A percentile compares a stretch with the other conserved stretches of the same genome.
Evolutionary conservation across 2,113 vertebrate genomes (phyloP).

Genomic region (Trogon melanurus): DNA sequence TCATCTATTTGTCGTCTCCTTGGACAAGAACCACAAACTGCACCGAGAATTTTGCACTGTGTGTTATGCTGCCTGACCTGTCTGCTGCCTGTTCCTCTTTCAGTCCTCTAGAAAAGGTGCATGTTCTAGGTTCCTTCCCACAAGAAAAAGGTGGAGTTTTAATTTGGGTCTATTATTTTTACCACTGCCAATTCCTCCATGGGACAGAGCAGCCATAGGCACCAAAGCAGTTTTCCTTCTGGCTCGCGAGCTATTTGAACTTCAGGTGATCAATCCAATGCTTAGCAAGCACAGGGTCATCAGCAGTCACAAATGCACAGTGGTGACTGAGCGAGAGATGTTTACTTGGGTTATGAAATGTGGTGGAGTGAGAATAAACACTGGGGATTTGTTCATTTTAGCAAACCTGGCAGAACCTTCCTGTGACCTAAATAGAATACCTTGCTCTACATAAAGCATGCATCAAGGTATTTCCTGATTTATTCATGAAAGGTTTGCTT

Average conservation of each 20-base stretch:
- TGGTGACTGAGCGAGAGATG: conserved; percentile 44
- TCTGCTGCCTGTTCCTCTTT: not conserved
- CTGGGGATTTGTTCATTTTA: conserved; percentile 81
- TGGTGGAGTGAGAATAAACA: conserved; percentile 72
- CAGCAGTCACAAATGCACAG: conserved; percentile 46
- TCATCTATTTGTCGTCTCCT: conserved; percentile 40
- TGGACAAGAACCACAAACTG: not conserved
- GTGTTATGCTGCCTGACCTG: not conserved
- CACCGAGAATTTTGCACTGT: not conserved
- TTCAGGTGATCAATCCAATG: conserved; percentile 37
- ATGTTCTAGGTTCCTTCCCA: not conserved
- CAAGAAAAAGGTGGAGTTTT: not conserved
- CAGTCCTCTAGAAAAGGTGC: not conserved
- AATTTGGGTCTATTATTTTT: not conserved
- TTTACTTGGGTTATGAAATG: conserved; percentile 75
- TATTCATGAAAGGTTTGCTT: conserved; percentile 86
- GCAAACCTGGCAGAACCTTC: conserved; percentile 83
- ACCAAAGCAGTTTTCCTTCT: not conserved
- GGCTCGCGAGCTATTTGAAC: conserved; percentile 37
- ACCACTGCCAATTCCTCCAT: not conserved
- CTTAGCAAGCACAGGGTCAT: conserved; percentile 63
- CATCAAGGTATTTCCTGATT: conserved; percentile 86
- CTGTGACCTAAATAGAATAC: conserved; percentile 86
- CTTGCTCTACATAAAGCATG: conserved; percentile 84
- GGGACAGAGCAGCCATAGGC: not conserved